Percentiles rank a stretch among this genome's conserved stretches.
Evolutionary conservation across 2,113 vertebrate genomes (phyloP).

Genomic region (Pachypanchax playfairii): DNA sequence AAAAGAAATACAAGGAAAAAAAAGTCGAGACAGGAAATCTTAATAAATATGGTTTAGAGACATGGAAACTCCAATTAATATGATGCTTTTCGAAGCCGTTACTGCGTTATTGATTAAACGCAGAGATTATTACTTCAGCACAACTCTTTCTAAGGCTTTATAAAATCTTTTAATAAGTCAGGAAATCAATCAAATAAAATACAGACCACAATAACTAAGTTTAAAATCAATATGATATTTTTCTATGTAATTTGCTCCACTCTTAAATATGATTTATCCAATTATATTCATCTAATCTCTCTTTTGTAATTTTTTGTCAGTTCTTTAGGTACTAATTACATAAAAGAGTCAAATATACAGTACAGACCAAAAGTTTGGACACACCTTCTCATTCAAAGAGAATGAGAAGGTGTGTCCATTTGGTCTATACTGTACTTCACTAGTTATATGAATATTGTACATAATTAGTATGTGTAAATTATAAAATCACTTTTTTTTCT

Average conservation of each 20-base stretch:
- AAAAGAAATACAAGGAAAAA: no score
- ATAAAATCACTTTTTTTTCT: neutral
- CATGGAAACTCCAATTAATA: constrained; percentile 19
- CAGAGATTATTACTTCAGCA: neutral
- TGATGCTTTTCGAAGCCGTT: constrained; percentile 19
- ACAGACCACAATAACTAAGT: neutral
- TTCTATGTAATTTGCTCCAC: neutral
- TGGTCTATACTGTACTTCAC: no score
- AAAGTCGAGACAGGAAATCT: constrained; percentile 22
- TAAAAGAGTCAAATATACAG: no score
- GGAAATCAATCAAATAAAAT: constrained; percentile 3
- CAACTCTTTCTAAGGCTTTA: neutral
- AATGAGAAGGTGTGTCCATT: no score
- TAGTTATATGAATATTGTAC: no score
- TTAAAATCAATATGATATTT: constrained; percentile 4
- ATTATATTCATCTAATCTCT: no score
- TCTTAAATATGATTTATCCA: neutral
- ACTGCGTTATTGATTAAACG: constrained; percentile 7
- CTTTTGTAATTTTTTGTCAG: no score
- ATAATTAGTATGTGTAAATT: no score
- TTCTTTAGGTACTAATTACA: no score
- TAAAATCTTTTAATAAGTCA: constrained; percentile 8
- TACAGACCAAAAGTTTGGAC: no score
- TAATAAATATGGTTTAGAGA: constrained; percentile 13
- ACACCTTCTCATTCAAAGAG: no score